Evolutionary conservation across 1,140 invertebrate species (phyloP), one percentile per base, ranked within the genome.

Genomic region (Helicoverpa armigera): DNA sequence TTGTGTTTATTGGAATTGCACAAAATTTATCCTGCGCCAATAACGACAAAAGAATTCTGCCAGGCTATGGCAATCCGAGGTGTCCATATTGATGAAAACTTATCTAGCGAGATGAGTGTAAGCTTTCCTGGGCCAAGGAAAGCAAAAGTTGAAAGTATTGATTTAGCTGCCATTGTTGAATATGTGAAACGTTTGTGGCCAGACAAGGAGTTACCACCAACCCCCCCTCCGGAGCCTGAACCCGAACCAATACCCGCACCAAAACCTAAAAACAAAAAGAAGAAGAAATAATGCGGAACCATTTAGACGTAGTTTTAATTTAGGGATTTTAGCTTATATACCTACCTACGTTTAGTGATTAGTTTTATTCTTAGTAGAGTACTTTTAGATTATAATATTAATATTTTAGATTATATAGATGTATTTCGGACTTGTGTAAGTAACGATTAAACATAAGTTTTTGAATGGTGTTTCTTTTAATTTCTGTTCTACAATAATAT

Each of bases 171-270:
- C 10, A 63, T 93, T 54, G 90, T 83, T 2, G 92, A 94, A 80
- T 92, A 85, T 81, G 83, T 91, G 11, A 88, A 85, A 54, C 87
- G 92, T 35, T 90, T 90, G 79, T 94, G 91, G 91, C 92, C 92
- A 7, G 88, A 94, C 12, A 87, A 87, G 14, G 87, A 90, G 72
- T 74, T 92, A 35, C 92, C 92, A 14, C 87, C 88, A 0, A 92
- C 89, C 1, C 91, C 91, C 35, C 90, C 88, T 2, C 89, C 90
- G 4, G 43, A 23, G 12, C 35, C 3, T 2, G 87, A 92, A 80
- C 86, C 83, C 0, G 86, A 86, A 74, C 85, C 84, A 1, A 85
- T 82, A 72, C 79, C 81, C n/a, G 13, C 13, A 73, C 69, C 29
- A n/a, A n/a, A 29, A 14, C 51, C 29, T 2, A 63, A 60, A 31